Evolutionary conservation across 2,797 vertebrate species (phyloP).

Genomic region (Craterocephalus amniculus): DNA sequence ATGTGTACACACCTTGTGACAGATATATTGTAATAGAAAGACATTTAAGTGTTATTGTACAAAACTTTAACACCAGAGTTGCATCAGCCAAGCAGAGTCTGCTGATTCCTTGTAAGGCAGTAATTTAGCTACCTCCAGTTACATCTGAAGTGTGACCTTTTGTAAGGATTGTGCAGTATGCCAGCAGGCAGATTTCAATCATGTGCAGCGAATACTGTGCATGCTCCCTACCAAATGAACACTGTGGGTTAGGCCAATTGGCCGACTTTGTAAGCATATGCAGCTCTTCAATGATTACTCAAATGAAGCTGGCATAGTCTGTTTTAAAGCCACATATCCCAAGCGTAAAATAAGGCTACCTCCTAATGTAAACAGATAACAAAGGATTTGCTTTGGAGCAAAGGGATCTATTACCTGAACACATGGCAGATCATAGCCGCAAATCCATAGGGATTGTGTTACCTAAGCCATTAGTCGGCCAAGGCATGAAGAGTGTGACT

Average conservation of each 20-base stretch:
- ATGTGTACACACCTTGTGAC: background rate
- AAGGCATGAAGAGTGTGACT: constrained; percentile 51
- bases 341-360: constrained; percentile 36
- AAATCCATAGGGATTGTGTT: constrained; percentile 74
- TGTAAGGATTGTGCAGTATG: constrained; percentile 30
- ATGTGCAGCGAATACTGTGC: constrained; percentile 31
- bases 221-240: constrained; percentile 11
- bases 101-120: constrained; percentile 3
- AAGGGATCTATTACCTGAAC: constrained; percentile 68
- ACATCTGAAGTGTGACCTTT: constrained; percentile 33
- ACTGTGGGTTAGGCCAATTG: constrained; percentile 22
- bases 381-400: constrained; percentile 58
- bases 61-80: constrained; percentile 20
- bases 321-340: constrained; percentile 28
- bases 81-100: constrained; percentile 9
- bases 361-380: constrained; percentile 59
- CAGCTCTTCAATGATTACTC: constrained; percentile 31
- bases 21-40: constrained; percentile 9
- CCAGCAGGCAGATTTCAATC: constrained; percentile 46
- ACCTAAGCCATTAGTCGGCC: constrained; percentile 62
- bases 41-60: background rate
- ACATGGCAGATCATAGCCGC: constrained; percentile 70
- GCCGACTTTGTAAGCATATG: constrained; percentile 4
- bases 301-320: constrained; percentile 39
- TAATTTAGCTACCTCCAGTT: constrained; percentile 16